Conservation (phyloP, 2,888 invertebrate species). For the Xanthorhoe spadicearia region DNA sequence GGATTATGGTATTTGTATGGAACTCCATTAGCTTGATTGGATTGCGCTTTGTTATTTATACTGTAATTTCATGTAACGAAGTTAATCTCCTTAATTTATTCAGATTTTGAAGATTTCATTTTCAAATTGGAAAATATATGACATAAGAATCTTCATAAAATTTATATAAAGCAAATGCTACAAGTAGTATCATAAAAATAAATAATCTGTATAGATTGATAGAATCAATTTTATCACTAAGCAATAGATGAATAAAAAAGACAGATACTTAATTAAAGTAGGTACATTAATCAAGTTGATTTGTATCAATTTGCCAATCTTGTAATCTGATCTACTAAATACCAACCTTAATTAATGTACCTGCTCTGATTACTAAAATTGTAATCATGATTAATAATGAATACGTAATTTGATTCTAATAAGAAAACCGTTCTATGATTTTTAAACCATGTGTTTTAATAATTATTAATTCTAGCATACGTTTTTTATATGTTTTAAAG, state of each 20-base stretch:
- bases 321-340: slow-evolving; percentile 12
- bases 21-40: slow-evolving; percentile 45
- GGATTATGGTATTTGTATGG: slow-evolving; percentile 31
- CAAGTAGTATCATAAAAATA: no score
- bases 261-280: slow-evolving; percentile 6
- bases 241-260: slow-evolving; percentile 1
- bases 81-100: neutral
- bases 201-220: neutral
- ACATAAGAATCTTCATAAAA: no score
- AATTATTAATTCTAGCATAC: neutral
- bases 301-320: slow-evolving; percentile 6
- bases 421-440: slow-evolving; percentile 1
- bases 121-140: neutral
- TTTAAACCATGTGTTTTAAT: slow-evolving; percentile 1
- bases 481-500: neutral
- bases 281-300: slow-evolving; percentile 19
- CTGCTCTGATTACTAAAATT: slow-evolving; percentile 4
- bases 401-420: slow-evolving; percentile 8
- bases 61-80: slow-evolving; percentile 8
- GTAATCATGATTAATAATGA: slow-evolving; percentile 20
- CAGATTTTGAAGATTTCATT: neutral
- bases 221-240: neutral
- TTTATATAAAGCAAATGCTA: neutral
- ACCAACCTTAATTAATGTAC: slow-evolving; percentile 23
- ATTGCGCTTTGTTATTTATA: slow-evolving; percentile 20